Conservation (phyloP, 2,888 invertebrate genomes). For the Cosmorhoe ocellata region DNA sequence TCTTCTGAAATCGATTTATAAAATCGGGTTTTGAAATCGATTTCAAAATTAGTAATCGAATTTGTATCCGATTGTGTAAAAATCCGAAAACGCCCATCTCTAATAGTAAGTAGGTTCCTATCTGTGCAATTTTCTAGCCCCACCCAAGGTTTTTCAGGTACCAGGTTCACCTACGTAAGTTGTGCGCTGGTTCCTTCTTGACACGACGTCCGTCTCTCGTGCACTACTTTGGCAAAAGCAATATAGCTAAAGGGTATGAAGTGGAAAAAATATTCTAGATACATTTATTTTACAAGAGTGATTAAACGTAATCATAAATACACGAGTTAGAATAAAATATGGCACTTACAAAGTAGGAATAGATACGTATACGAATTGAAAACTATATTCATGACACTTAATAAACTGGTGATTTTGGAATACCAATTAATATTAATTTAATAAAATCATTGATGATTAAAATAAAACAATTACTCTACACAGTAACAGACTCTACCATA, state of each 20-base stretch:
- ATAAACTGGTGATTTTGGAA: constrained; percentile 33
- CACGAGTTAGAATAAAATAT: constrained; percentile 22
- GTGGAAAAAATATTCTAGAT: constrained; percentile 14
- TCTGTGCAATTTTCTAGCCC: too few species aligned
- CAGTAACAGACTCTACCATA: constrained; percentile 94
- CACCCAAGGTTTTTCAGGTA: too few species aligned
- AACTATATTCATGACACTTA: constrained; percentile 26
- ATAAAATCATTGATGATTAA: constrained; percentile 66
- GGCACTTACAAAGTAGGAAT: constrained; percentile 25
- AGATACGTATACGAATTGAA: constrained; percentile 24
- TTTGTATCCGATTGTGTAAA: too few species aligned
- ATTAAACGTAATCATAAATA: constrained; percentile 21
- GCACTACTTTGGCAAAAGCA: too few species aligned
- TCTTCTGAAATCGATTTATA: too few species aligned
- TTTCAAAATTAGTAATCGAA: too few species aligned
- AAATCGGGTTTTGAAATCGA: too few species aligned
- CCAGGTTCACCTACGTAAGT: too few species aligned
- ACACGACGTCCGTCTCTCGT: too few species aligned
- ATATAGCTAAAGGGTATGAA: not conserved
- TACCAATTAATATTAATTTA: constrained; percentile 71
- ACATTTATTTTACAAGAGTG: constrained; percentile 26
- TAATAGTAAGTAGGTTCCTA: too few species aligned
- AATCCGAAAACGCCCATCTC: too few species aligned
- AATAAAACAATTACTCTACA: constrained; percentile 83
- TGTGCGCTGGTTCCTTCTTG: too few species aligned